phyloP scores from a whole-genome alignment of 1,140 invertebrate species.

The Drosophila bocki region DNA sequence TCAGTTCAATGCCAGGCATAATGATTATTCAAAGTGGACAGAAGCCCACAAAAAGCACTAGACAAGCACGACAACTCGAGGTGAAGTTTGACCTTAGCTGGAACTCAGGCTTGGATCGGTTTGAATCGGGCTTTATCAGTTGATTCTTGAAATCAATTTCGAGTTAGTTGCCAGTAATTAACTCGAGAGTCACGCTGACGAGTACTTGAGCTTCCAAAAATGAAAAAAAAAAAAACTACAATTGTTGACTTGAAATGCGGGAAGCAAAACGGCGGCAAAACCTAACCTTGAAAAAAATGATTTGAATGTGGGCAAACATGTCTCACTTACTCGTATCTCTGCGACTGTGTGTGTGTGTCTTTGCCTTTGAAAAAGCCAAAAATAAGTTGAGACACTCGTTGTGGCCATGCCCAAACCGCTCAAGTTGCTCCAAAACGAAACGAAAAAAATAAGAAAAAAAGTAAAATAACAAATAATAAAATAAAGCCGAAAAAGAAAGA shows the following conservation, averaged over 20 bases:
- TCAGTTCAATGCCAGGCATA: constrained; percentile 72
- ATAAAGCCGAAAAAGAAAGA: constrained; percentile 14
- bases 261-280: constrained; percentile 57
- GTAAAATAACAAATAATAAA: constrained; percentile 16
- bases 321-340: constrained; percentile 33
- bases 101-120: constrained; percentile 4
- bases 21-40: constrained; percentile 64
- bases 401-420: constrained; percentile 52
- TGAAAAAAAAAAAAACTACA: not conserved
- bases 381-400: constrained; percentile 64
- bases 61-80: constrained; percentile 51
- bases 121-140: constrained; percentile 48
- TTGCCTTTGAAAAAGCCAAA: constrained; percentile 46
- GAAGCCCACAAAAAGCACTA: constrained; percentile 37
- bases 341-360: constrained; percentile 11
- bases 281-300: constrained; percentile 72
- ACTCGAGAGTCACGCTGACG: constrained; percentile 57
- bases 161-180: constrained; percentile 50
- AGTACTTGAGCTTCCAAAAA: constrained; percentile 31
- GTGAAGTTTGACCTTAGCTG: constrained; percentile 48
- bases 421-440: constrained; percentile 37
- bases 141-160: constrained; percentile 57
- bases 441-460: constrained; percentile 14
- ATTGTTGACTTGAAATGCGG: constrained; percentile 49
- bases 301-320: constrained; percentile 63